Evolutionary conservation across 1,140 invertebrate genomes (phyloP).

Genomic region (Drosophila gunungcola): DNA sequence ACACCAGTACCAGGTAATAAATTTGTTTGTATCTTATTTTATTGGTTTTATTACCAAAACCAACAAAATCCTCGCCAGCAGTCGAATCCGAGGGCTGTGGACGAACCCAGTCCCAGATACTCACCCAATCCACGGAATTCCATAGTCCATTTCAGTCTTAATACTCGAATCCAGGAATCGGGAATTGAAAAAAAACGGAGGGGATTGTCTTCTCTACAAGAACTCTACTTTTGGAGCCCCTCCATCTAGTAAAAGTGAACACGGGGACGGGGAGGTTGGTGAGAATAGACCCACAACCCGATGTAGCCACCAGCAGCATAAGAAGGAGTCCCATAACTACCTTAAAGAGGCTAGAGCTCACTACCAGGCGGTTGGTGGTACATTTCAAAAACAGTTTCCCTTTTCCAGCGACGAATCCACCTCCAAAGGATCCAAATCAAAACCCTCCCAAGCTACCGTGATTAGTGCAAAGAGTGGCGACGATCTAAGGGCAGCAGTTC

Average conservation of each 20-base stretch:
- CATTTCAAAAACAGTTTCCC: constrained; percentile 11
- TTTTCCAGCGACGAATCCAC: not conserved
- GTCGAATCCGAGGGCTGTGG: not conserved
- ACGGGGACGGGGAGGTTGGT: not conserved
- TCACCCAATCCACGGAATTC: not conserved
- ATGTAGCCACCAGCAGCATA: not conserved
- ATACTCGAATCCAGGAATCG: not conserved
- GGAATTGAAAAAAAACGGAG: not conserved
- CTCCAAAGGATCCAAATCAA: not conserved
- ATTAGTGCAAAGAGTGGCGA: constrained; percentile 61
- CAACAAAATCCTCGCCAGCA: not conserved
- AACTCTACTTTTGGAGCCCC: not conserved
- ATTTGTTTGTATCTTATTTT: no score
- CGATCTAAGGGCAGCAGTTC: constrained; percentile 51
- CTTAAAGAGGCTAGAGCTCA: constrained; percentile 2
- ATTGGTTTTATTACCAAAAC: no score
- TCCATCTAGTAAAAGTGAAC: not conserved
- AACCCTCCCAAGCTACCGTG: constrained; percentile 28
- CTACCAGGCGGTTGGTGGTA: not conserved
- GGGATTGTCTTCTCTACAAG: constrained; percentile 11
- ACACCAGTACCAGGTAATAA: not conserved
- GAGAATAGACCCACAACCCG: not conserved
- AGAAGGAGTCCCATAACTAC: not conserved
- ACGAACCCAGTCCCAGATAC: not conserved
- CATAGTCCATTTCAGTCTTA: not conserved